Base-by-base conservation (phyloP, 2,888 invertebrate genomes). In the Hydraecia micacea region DNA sequence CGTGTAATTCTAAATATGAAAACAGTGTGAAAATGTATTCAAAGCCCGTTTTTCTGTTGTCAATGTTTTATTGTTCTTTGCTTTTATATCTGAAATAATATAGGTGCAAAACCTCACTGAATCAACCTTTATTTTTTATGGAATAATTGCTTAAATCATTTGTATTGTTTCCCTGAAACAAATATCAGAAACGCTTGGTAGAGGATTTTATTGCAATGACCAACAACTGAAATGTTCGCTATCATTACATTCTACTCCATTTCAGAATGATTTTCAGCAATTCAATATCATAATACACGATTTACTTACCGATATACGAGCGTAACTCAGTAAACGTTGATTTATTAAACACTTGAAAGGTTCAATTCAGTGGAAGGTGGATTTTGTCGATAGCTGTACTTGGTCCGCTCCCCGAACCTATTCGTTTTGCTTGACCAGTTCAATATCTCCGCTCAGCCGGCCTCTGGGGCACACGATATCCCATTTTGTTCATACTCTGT, bases 401-500 rank as follows among this genome's bases (percentile, higher is more conserved):
- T 86, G 87, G 89, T 85, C 86, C 89, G 86, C 85, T 87, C 87
- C 88, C 90, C 75, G 60, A 80, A 88, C 88, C 87, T 90, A 92
- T 92, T 94, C 91, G 90, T 90, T 92, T 91, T 91, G 90, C 90
- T 89, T 90, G 88, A 85, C 91, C 87, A 91, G 92, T 91, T 90
- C 91, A 93, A 94, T 94, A 94, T 94, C 92, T 92, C 89, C 93
- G 94, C 93, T 94, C 93, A 90, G 90, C 87, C 89, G 91, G 88
- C 93, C 93, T 91, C 92, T 81, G 92, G 93, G 93, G 92, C 90
- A 86, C 90, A 88, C 89, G 90, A 92, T 93, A 92, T 92, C 91
- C 92, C 91, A 92, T 93, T 93, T 93, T 93, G 92, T 93, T 93
- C 91, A 92, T 93, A 93, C 92, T 91, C 91, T 91, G 92, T 93